These are phyloP conservation scores for Dysdera silvatica DNA, from an alignment of 1,140 invertebrate genomes.

Conservation along the genomic window DNA sequence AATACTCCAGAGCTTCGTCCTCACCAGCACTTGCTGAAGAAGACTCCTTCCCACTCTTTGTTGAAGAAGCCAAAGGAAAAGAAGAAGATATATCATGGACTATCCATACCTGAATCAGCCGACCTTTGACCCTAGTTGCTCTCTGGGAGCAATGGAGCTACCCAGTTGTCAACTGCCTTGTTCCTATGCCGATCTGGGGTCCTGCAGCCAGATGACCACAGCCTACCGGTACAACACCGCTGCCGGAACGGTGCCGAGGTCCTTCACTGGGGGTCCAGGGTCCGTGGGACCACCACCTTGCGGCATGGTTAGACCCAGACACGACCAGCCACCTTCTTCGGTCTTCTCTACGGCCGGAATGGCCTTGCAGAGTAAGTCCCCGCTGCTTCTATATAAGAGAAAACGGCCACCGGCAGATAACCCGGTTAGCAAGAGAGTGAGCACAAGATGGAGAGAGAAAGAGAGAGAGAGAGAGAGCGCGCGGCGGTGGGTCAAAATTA, in stretches of 20 bases:
- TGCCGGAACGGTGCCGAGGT: conserved; percentile 21
- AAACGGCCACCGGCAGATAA: not conserved
- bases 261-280: conserved; percentile 20
- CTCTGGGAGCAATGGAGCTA: conserved; percentile 52
- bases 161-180: conserved; percentile 58
- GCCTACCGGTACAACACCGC: conserved; percentile 30
- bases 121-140: conserved; percentile 56
- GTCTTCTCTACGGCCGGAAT: conserved; percentile 24
- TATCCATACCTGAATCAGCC: conserved; percentile 65
- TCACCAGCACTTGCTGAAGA: no score
- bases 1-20: no score
- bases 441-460: not conserved
- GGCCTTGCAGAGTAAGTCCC: conserved; percentile 26
- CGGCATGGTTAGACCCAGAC: conserved; percentile 25
- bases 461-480: conserved; percentile 22
- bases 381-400: not conserved
- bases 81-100: no score
- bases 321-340: conserved; percentile 20
- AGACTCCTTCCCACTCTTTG: no score
- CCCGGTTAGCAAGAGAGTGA: conserved; percentile 14
- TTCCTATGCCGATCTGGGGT: conserved; percentile 71
- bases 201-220: conserved; percentile 77
- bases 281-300: conserved; percentile 7
- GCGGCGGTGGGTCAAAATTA: conserved; percentile 20
- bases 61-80: no score